phyloP scores from a whole-genome alignment of 2,797 vertebrate species.

The Catostomus latipinnis region DNA sequence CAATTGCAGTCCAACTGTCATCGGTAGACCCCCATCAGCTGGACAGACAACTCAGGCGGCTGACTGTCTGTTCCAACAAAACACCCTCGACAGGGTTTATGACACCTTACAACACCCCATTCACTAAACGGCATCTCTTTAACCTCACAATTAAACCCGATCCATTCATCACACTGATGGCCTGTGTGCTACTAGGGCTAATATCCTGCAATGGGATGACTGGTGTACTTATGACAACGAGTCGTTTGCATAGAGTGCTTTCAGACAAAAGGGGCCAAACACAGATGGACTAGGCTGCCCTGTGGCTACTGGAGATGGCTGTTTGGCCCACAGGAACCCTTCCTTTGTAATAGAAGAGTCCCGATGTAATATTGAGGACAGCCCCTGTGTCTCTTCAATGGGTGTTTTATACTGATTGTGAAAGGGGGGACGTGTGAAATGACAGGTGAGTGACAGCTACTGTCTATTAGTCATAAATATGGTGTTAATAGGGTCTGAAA shows the following conservation, averaged over 20 bases:
- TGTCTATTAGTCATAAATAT: slow-evolving; percentile 68
- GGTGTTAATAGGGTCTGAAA: neutral
- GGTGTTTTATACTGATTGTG: slow-evolving; percentile 4
- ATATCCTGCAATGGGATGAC: slow-evolving; percentile 52
- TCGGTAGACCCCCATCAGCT: neutral
- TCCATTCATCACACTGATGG: slow-evolving; percentile 12
- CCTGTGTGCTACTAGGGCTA: slow-evolving; percentile 30
- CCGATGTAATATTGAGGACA: slow-evolving; percentile 34
- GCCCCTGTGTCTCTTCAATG: neutral
- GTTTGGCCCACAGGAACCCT: slow-evolving; percentile 46
- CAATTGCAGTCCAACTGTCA: neutral
- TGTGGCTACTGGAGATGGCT: neutral
- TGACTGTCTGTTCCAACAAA: slow-evolving; percentile 17
- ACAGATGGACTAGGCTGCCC: slow-evolving; percentile 45
- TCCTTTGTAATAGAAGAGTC: slow-evolving; percentile 46
- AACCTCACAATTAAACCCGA: slow-evolving; percentile 20
- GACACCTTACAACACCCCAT: slow-evolving; percentile 14
- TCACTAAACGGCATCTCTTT: slow-evolving; percentile 23
- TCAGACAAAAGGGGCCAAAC: slow-evolving; percentile 63
- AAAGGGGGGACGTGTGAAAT: slow-evolving; percentile 56
- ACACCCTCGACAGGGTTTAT: slow-evolving; percentile 19
- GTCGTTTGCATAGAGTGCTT: slow-evolving; percentile 66
- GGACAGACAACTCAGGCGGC: neutral
- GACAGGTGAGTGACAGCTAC: slow-evolving; percentile 74
- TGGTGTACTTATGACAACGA: slow-evolving; percentile 74